phyloP scores from a whole-genome alignment of 2,113 vertebrate species.

The Bombycilla garrulus region DNA sequence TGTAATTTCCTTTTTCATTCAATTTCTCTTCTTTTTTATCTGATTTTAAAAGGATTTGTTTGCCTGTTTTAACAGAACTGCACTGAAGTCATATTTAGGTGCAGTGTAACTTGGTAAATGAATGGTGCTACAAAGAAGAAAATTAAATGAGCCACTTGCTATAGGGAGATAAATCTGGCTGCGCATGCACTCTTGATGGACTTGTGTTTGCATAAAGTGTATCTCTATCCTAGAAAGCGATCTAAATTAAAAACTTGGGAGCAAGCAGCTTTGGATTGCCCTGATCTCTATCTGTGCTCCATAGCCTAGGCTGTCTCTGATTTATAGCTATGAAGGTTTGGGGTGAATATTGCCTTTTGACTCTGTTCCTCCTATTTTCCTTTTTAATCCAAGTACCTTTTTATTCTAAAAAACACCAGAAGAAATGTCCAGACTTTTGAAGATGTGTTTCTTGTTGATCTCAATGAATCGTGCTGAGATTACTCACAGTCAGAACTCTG shows the following conservation, averaged over 20 bases:
- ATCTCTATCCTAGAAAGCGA: background rate
- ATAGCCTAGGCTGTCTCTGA: background rate
- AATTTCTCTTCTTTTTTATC: background rate
- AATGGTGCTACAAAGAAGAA: background rate
- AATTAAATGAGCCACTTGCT: background rate
- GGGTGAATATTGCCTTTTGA: constrained; percentile 27
- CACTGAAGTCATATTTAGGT: background rate
- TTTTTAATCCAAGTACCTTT: background rate
- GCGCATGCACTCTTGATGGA: background rate
- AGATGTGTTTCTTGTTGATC: constrained; percentile 41
- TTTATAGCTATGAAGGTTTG: background rate
- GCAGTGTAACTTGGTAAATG: background rate
- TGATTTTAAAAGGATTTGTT: background rate
- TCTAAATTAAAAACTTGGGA: background rate
- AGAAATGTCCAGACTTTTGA: constrained; percentile 50
- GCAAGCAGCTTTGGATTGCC: background rate
- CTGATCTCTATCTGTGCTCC: background rate
- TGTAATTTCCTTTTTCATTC: background rate
- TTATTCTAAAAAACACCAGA: constrained; percentile 12
- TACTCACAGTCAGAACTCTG: background rate
- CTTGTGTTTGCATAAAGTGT: background rate
- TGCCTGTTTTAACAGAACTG: background rate
- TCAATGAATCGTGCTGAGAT: constrained; percentile 26
- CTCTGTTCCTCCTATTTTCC: constrained; percentile 3
- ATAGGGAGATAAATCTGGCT: background rate